Evolutionary conservation across 2,797 vertebrate species (phyloP), one percentile per base, ranked within the genome.

Genomic region (Pteronotus mesoamericanus): DNA sequence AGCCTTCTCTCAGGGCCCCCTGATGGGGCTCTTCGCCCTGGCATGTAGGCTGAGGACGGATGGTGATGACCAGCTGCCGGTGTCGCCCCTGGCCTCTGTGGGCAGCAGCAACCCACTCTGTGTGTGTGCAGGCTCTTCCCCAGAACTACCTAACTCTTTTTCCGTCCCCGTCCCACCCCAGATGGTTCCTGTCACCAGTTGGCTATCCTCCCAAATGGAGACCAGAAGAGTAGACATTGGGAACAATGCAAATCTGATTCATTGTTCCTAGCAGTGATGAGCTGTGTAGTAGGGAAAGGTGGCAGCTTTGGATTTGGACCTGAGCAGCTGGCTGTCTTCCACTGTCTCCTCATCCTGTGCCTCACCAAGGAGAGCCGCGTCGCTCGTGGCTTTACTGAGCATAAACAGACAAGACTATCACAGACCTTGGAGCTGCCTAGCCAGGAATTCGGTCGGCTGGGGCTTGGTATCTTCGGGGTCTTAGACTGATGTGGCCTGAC

Each of bases 161-260:
- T 34, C 19, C 2, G 51, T 51, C 10, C 15, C 26, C 11, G 15
- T 48, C 7, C 21, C 1, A 15, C 51, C 53, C 39, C 42, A 32
- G 22, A 29, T 57, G 88, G 29, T n/a, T 74, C 44, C 39, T 14
- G 16, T 78, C 46, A 32, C 26, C 0, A 4, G 44, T 55, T 92
- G 95, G 53, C 91, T 94, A 88, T 80, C 48, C 26, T 94, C 16
- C 92, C 22, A 44, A 34, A 21, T 68, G 48, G 92, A 66, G 34
- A 82, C 29, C 59, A n/a, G 82, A 61, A 90, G 75, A 77, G 29
- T 18, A 85, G 61, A 75, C 24, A 16, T 16, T 82, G 72, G 71
- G 61, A 86, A 51, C 51, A 46, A 37, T 78, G 91, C 72, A 78
- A 82, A 64, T 83, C 48, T 32, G 83, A 91, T 51, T 79, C 46